Percentiles rank a stretch among this genome's conserved stretches.
Evolutionary conservation across 1,140 invertebrate species (phyloP).

Genomic region (Drosophila varians): DNA sequence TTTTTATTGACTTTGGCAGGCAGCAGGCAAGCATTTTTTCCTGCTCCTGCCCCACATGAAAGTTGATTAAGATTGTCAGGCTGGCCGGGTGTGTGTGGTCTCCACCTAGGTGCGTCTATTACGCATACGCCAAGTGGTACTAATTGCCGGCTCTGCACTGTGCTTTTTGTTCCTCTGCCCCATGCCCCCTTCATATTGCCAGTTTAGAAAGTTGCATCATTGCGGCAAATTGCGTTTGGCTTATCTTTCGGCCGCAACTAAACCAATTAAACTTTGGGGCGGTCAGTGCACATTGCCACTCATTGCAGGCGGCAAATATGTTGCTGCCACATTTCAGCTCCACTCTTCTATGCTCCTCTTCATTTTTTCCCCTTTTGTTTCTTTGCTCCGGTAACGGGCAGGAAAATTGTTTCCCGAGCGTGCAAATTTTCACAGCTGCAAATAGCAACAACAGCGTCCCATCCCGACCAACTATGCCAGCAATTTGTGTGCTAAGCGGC

Average conservation of each 20-base stretch:
- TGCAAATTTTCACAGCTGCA: conserved; percentile 81
- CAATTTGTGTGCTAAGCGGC: conserved; percentile 65
- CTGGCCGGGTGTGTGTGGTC: conserved; percentile 54
- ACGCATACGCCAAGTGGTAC: conserved; percentile 72
- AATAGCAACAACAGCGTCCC: conserved; percentile 46
- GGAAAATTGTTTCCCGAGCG: conserved; percentile 76
- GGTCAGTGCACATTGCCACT: conserved; percentile 33
- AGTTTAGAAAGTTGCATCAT: conserved; percentile 66
- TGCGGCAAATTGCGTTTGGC: conserved; percentile 61
- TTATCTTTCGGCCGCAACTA: conserved; percentile 63
- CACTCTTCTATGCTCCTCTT: neutral
- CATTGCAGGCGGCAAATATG: conserved; percentile 66
- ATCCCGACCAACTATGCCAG: conserved; percentile 59
- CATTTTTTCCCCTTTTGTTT: conserved; percentile 15
- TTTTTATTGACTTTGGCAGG: conserved; percentile 80
- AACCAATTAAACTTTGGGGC: conserved; percentile 72
- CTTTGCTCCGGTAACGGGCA: conserved; percentile 68
- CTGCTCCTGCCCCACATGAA: conserved; percentile 36
- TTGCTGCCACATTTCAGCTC: conserved; percentile 61
- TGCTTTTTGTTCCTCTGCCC: conserved; percentile 25
- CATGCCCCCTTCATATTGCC: conserved; percentile 25
- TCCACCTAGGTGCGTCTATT: conserved; percentile 50
- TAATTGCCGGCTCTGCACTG: conserved; percentile 58
- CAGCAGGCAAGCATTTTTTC: conserved; percentile 14
- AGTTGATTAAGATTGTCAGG: conserved; percentile 74